phyloP scores from a whole-genome alignment of 2,797 vertebrate genomes.

The Ara ararauna region DNA sequence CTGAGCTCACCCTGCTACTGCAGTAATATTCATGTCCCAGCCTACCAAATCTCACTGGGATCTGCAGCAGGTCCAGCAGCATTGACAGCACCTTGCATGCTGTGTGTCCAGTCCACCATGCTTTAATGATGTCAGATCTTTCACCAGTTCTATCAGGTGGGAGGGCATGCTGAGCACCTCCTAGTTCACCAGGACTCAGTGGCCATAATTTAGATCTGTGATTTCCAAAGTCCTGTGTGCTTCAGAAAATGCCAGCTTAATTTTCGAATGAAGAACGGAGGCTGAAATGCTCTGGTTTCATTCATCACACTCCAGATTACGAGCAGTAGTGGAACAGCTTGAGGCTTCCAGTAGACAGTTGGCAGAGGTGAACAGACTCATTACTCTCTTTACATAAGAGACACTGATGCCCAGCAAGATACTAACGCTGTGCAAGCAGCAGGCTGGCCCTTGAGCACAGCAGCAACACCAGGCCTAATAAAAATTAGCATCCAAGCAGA shows the following conservation, averaged over 20 bases:
- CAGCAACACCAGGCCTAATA: not conserved
- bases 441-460: not conserved
- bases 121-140: not conserved
- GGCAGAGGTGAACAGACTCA: not conserved
- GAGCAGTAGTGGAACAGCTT: not conserved
- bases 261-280: not conserved
- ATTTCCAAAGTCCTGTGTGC: not conserved
- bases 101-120: not conserved
- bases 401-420: not conserved
- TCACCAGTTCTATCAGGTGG: not conserved
- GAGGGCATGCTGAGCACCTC: not conserved
- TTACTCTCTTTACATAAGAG: not conserved
- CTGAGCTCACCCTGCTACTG: not conserved
- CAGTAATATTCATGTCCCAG: not conserved
- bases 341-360: not conserved
- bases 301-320: not conserved
- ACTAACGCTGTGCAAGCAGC: not conserved
- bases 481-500: slow-evolving; percentile 1
- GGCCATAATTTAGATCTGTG: accelerated
- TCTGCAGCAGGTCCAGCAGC: not conserved
- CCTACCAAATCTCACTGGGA: not conserved
- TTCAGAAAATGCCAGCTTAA: not conserved
- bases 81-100: not conserved
- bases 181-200: not conserved
- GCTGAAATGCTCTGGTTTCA: not conserved